phyloP scores from a whole-genome alignment of 2,888 invertebrate species.

The Alitta virens region DNA sequence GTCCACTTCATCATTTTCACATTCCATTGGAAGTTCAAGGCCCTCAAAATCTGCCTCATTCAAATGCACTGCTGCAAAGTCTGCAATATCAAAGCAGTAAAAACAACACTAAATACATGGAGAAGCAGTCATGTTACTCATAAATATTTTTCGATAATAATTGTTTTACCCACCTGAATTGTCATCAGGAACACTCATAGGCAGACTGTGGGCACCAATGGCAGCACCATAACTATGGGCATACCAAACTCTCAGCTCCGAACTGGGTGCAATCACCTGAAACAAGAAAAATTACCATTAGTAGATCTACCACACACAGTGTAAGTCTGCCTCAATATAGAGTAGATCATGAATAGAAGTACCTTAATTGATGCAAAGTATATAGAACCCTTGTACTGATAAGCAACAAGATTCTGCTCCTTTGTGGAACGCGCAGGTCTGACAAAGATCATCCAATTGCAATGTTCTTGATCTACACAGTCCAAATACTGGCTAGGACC shows the following conservation, averaged over 20 bases:
- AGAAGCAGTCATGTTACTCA: too few relatives aligned
- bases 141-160: too few relatives aligned
- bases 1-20: too few relatives aligned
- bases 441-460: constrained; percentile 82
- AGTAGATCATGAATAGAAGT: background rate
- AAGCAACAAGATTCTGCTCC: constrained; percentile 70
- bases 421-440: constrained; percentile 64
- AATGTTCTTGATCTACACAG: constrained; percentile 48
- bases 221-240: constrained; percentile 38
- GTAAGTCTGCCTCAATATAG: too few relatives aligned
- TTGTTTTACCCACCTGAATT: too few relatives aligned
- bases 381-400: constrained; percentile 60
- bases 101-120: too few relatives aligned
- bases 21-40: too few relatives aligned
- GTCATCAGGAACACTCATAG: background rate
- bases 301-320: background rate
- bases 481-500: constrained; percentile 55
- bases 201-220: constrained; percentile 25
- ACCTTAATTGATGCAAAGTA: constrained; percentile 49
- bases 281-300: background rate
- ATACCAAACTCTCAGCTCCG: constrained; percentile 49
- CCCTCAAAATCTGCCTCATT: too few relatives aligned
- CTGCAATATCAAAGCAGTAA: too few relatives aligned
- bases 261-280: constrained; percentile 26
- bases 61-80: too few relatives aligned